Conservation (phyloP, 2,888 invertebrate species). For the Ormyrus nitidulus region DNA sequence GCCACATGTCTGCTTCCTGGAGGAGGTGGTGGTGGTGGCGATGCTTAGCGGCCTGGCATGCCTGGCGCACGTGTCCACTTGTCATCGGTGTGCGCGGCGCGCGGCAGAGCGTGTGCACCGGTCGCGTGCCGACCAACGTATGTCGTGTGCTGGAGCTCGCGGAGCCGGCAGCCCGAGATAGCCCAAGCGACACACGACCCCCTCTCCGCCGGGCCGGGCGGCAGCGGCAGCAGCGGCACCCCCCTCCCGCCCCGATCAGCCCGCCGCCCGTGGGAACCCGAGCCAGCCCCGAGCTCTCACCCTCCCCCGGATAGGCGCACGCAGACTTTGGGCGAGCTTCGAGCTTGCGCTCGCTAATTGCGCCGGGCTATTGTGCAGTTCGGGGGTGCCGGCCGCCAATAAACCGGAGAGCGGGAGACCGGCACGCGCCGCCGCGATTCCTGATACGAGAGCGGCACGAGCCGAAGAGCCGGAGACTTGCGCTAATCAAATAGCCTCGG, state of each 20-base stretch:
- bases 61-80: constrained; percentile 29
- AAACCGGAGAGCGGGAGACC: constrained; percentile 64
- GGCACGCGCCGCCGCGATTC: constrained; percentile 73
- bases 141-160: constrained; percentile 72
- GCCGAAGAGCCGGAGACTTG: constrained; percentile 63
- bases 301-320: constrained; percentile 33
- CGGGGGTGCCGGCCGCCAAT: constrained; percentile 46
- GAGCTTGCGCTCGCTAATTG: too few species aligned
- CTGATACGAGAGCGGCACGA: constrained; percentile 58
- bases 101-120: constrained; percentile 68
- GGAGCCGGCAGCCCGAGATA: too few species aligned
- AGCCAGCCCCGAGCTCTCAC: constrained; percentile 48
- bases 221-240: constrained; percentile 9
- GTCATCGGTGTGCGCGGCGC: constrained; percentile 14
- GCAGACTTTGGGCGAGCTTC: neutral
- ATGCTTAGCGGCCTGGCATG: neutral
- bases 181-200: constrained; percentile 48
- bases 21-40: neutral
- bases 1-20: constrained; percentile 67
- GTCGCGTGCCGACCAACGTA: constrained; percentile 76
- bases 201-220: constrained; percentile 7
- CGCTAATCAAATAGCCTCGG: constrained; percentile 37
- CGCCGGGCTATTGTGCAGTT: too few species aligned
- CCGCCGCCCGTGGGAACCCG: constrained; percentile 42
- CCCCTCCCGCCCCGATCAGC: neutral